Evolutionary conservation across 2,113 vertebrate species (phyloP), one percentile per base, ranked within the genome.

Genomic region (Pica pica): DNA sequence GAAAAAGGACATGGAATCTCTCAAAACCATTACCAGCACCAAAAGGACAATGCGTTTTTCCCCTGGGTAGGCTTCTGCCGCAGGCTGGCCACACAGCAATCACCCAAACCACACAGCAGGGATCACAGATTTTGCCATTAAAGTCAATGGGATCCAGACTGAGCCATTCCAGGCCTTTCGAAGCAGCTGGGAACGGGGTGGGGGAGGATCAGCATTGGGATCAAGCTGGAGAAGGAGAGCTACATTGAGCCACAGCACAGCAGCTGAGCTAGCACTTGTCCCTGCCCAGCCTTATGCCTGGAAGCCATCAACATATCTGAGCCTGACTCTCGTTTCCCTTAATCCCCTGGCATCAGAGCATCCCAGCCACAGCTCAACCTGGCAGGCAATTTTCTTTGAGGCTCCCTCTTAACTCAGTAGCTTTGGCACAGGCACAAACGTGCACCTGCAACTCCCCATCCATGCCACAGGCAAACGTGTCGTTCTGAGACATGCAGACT

Each of bases 341-440:
- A 31, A 57, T 20, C 4, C 27, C 50, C 50, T 46, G 73, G 31
- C 46, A 86, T 10, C 41, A 27, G 27, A 50, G 42, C 68, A 65
- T 30, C 68, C 30, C 6, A 57, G 23, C n/a, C 65, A 30, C 61
- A 90, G 61, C 56, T 37, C 67, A 69, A 3, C 20, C 37, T 21
- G 7, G 56, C 78, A 79, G 18, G 2, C 1, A 3, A 35, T 49
- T 41, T 52, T 52, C 65, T 67, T 12, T 10, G 3, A 1, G 1
- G 50, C 39, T 42, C 64, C 56, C 39, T 37, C 55, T 70, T 11
- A 50, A 37, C 84, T 91, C 84, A 56, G 81, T 2, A 73, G 82
- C 85, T 86, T 42, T 74, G 53, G 57, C 68, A 60, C 31, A 70
- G 76, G 24, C 59, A 67, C 0, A 1, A 59, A 26, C 0, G 0